phyloP scores from a whole-genome alignment of 2,797 vertebrate genomes.

The Ibycter americanus region DNA sequence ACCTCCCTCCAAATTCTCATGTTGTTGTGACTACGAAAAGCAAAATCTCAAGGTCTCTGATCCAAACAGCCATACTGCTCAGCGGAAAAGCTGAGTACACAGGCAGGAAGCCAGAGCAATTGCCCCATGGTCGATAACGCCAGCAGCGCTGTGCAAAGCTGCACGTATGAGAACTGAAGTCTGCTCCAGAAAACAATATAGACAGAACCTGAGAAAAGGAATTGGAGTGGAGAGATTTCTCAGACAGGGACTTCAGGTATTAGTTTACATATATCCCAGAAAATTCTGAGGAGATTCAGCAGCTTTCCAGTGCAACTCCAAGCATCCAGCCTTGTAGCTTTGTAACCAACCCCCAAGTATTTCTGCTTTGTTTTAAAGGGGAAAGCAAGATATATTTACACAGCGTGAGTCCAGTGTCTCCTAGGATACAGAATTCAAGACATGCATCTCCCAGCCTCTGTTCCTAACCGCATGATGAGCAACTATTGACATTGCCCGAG shows the following conservation, averaged over 20 bases:
- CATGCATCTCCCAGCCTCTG: not conserved
- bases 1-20: not conserved
- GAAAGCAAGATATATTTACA: not conserved
- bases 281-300: accelerated
- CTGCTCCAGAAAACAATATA: not conserved
- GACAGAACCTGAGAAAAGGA: not conserved
- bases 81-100: not conserved
- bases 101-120: conserved; percentile 38
- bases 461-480: accelerated
- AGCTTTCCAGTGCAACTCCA: not conserved
- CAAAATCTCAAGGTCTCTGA: not conserved
- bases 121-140: not conserved
- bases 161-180: conserved; percentile 18
- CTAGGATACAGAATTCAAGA: not conserved
- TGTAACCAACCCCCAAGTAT: not conserved
- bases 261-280: not conserved
- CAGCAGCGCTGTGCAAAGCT: not conserved
- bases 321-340: not conserved
- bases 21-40: not conserved
- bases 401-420: accelerated
- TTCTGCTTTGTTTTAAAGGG: not conserved
- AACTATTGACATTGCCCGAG: not conserved
- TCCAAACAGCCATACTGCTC: not conserved
- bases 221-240: not conserved
- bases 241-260: accelerated